phyloP scores from a whole-genome alignment of 1,140 invertebrate genomes.

The Geopemphigus sp. region DNA sequence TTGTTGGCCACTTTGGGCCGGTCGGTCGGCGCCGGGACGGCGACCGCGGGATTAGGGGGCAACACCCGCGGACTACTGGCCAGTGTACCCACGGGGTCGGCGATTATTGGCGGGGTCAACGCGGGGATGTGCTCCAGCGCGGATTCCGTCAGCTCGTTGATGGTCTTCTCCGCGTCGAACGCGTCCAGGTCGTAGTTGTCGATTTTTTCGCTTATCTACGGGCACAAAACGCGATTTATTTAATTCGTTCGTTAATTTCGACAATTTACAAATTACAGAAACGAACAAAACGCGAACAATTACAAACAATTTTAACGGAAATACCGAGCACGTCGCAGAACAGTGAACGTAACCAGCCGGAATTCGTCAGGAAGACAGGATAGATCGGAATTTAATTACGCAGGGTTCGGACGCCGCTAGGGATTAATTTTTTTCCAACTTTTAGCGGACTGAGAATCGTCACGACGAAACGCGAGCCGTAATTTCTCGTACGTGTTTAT shows the following conservation, averaged over 20 bases:
- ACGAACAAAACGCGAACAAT: background rate
- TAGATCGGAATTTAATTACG: too few species aligned
- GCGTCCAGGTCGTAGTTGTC: slow-evolving; percentile 17
- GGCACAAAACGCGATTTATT: too few species aligned
- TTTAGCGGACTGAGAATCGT: too few species aligned
- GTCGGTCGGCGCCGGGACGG: background rate
- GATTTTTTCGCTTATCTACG: slow-evolving; percentile 40
- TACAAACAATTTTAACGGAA: too few species aligned
- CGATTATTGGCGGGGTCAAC: background rate
- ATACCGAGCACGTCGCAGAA: too few species aligned
- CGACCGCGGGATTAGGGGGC: background rate
- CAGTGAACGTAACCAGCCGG: too few species aligned
- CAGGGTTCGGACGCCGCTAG: too few species aligned
- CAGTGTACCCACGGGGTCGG: background rate
- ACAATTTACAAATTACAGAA: background rate
- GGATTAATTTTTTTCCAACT: too few species aligned
- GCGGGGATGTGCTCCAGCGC: slow-evolving; percentile 33
- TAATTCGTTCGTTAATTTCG: too few species aligned
- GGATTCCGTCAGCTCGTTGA: slow-evolving; percentile 34
- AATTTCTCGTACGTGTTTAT: too few species aligned
- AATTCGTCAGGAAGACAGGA: too few species aligned
- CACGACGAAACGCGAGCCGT: too few species aligned
- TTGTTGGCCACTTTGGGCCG: background rate
- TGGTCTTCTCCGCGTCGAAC: slow-evolving; percentile 25
- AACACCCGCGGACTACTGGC: background rate